Percentiles rank a stretch among this genome's conserved stretches.
These are phyloP conservation scores for Aphis gossypii DNA, from an alignment of 1,140 invertebrate genomes.

Conservation along the genomic window DNA sequence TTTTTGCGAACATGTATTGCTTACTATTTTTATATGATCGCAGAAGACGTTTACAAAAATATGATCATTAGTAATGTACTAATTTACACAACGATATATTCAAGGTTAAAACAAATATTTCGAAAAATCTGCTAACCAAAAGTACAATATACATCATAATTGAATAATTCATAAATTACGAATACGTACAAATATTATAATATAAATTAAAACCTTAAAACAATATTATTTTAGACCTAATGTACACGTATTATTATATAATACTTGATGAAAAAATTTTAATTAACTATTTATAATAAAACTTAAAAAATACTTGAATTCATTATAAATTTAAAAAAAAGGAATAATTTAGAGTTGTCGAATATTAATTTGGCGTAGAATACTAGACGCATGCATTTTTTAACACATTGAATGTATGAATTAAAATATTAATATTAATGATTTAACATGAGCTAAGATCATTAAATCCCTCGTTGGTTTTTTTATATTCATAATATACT, in stretches of 20 bases:
- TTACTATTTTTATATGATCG: constrained; percentile 28
- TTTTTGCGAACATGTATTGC: neutral
- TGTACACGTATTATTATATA: neutral
- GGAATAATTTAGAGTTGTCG: neutral
- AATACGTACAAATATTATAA: neutral
- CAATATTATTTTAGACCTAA: neutral
- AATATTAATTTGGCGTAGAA: neutral
- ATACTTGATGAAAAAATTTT: neutral
- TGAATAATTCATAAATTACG: neutral
- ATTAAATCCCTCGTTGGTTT: neutral
- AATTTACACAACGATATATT: neutral
- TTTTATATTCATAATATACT: neutral
- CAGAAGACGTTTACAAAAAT: neutral
- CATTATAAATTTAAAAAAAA: no score
- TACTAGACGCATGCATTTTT: neutral
- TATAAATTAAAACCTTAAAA: neutral
- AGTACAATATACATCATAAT: neutral
- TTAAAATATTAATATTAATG: neutral
- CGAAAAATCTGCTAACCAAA: neutral
- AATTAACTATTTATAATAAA: neutral
- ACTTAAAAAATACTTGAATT: neutral
- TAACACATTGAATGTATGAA: neutral
- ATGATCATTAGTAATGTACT: neutral
- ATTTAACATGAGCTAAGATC: neutral
- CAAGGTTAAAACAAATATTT: constrained; percentile 29